Percentiles rank a stretch among this genome's conserved stretches.
Conservation (phyloP, 2,113 vertebrate genomes). For the Urocolius indicus region DNA sequence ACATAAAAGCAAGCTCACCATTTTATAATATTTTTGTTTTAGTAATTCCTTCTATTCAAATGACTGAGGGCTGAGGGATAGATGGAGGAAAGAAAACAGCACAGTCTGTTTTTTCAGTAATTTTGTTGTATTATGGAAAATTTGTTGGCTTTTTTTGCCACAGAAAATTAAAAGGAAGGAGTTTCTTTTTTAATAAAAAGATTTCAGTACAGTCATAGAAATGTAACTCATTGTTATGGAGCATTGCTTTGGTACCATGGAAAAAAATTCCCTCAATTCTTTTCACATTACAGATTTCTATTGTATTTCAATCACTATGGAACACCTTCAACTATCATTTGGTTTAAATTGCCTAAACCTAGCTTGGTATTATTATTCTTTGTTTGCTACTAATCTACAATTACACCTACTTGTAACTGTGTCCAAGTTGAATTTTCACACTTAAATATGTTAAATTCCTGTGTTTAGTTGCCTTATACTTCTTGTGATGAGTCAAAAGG, state of each 20-base stretch:
- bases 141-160: background rate
- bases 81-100: background rate
- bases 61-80: background rate
- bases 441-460: background rate
- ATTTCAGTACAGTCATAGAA: background rate
- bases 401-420: background rate
- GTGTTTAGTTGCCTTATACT: background rate
- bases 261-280: background rate
- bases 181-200: background rate
- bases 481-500: background rate
- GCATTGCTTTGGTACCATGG: background rate
- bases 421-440: background rate
- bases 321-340: background rate
- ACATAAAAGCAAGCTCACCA: constrained; percentile 1
- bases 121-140: background rate
- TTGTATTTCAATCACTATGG: background rate
- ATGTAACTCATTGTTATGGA: background rate
- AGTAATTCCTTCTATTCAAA: constrained; percentile 31
- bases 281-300: background rate
- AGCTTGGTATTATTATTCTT: background rate
- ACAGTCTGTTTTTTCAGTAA: background rate
- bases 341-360: background rate
- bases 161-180: background rate
- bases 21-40: constrained; percentile 45
- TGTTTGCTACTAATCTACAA: background rate